A percentile compares a stretch with the other conserved stretches of the same genome.
phyloP scores from a whole-genome alignment of 2,797 vertebrate species.

The Hozukius guyotensis region DNA sequence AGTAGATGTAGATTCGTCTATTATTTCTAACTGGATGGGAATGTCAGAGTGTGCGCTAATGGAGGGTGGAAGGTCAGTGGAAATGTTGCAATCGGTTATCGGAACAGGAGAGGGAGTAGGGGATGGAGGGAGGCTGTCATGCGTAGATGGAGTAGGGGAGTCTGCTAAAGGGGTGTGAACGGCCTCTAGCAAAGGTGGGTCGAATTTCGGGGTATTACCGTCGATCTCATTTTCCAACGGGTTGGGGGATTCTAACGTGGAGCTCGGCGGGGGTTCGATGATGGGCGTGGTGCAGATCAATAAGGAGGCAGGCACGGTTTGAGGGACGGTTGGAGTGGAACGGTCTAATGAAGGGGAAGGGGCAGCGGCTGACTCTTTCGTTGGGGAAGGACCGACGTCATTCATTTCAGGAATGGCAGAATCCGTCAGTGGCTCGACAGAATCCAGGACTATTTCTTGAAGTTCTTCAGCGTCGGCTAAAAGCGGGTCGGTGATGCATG shows the following conservation, averaged over 20 bases:
- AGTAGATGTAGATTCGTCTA: conserved; percentile 33
- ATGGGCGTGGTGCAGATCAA: conserved; percentile 59
- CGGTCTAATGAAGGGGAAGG: conserved; percentile 28
- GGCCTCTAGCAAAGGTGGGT: conserved; percentile 20
- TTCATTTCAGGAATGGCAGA: conserved; percentile 10
- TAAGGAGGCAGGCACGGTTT: conserved; percentile 34
- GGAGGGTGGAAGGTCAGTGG: conserved; percentile 27
- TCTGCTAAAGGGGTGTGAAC: not conserved
- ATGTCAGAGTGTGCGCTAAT: conserved; percentile 26
- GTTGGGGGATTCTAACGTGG: conserved; percentile 54
- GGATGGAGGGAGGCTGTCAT: conserved; percentile 43
- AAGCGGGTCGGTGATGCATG: conserved; percentile 63
- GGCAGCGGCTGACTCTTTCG: conserved; percentile 2
- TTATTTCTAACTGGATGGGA: conserved; percentile 49
- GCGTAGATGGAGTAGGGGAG: conserved; percentile 40
- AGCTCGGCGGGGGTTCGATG: conserved; percentile 54
- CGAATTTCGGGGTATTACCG: conserved; percentile 3
- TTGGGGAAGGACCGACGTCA: conserved; percentile 20
- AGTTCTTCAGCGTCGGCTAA: conserved; percentile 52
- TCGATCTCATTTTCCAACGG: conserved; percentile 27
- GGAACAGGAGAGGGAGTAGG: conserved; percentile 43
- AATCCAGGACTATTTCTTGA: conserved; percentile 16
- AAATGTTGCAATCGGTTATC: conserved; percentile 18
- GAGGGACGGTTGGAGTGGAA: conserved; percentile 4
- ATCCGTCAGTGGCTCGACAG: conserved; percentile 1